Percentiles rank a stretch among this genome's conserved stretches.
These are phyloP conservation scores for Conops quadrifasciatus DNA, from an alignment of 2,888 invertebrate species.

Conservation along the genomic window DNA sequence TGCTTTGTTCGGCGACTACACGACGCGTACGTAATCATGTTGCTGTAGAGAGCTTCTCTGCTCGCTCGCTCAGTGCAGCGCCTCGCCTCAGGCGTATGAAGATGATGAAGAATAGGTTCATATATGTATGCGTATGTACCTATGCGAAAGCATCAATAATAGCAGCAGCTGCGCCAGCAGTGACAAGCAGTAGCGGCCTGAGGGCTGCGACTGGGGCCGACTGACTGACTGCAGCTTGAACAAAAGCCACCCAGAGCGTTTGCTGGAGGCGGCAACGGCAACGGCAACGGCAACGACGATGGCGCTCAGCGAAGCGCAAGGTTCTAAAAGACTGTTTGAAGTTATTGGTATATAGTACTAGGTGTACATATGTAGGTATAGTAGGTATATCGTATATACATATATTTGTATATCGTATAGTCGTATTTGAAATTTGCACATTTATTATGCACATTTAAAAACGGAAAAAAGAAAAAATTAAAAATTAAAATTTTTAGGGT, in stretches of 20 bases:
- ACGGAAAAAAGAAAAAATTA: no score
- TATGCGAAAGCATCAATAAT: slow-evolving; percentile 14
- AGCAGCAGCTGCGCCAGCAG: slow-evolving; percentile 12
- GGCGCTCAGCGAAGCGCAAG: slow-evolving; percentile 28
- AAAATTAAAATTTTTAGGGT: no score
- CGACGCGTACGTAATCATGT: no score
- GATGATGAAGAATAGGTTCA: slow-evolving; percentile 28
- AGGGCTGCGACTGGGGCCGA: no score
- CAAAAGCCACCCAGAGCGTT: slow-evolving; percentile 30
- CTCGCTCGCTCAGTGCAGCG: neutral
- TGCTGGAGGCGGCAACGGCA: neutral
- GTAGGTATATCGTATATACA: neutral
- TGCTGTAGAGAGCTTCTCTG: slow-evolving; percentile 1
- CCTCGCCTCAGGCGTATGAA: slow-evolving; percentile 15
- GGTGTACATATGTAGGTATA: neutral
- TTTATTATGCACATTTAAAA: no score
- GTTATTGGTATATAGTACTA: neutral
- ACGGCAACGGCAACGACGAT: neutral
- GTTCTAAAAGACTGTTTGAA: slow-evolving; percentile 14
- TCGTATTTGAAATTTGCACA: no score
- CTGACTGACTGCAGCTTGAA: no score
- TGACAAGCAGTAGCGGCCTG: neutral
- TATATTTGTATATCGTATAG: no score
- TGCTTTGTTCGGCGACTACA: neutral
- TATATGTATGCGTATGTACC: slow-evolving; percentile 16